A percentile compares a stretch with the other conserved stretches of the same genome.
phyloP scores from a whole-genome alignment of 2,888 invertebrate species.

The Eilema griseolum region DNA sequence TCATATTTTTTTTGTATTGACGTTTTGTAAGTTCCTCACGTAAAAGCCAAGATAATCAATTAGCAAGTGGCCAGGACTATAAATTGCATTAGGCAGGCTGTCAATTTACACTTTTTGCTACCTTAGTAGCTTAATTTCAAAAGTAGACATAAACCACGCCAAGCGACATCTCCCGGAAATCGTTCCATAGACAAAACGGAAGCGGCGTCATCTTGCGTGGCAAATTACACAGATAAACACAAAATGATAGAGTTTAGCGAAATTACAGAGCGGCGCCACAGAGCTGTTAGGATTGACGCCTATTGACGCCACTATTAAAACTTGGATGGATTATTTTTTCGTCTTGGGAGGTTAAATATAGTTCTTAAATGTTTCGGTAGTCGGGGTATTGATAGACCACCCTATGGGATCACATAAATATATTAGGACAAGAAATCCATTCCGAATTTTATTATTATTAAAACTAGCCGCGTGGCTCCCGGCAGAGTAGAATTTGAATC shows the following conservation, averaged over 20 bases:
- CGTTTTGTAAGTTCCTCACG: no score
- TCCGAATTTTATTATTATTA: no score
- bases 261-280: constrained; percentile 75
- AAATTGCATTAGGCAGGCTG: no score
- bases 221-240: constrained; percentile 60
- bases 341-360: constrained; percentile 61
- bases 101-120: no score
- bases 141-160: constrained; percentile 44
- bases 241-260: constrained; percentile 69
- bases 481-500: no score
- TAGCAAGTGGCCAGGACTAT: no score
- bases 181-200: constrained; percentile 58
- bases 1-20: no score
- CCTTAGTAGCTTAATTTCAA: not conserved
- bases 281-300: constrained; percentile 74
- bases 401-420: not conserved
- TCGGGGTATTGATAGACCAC: constrained; percentile 3
- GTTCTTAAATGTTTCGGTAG: constrained; percentile 19
- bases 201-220: constrained; percentile 48
- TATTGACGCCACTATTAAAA: constrained; percentile 37
- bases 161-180: constrained; percentile 45
- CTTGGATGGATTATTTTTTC: constrained; percentile 40
- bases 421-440: not conserved
- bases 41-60: no score
- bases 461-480: no score